Percentiles rank a stretch among this genome's conserved stretches.
Conservation (phyloP, 2,888 invertebrate species). For the Diplolepis rosae region DNA sequence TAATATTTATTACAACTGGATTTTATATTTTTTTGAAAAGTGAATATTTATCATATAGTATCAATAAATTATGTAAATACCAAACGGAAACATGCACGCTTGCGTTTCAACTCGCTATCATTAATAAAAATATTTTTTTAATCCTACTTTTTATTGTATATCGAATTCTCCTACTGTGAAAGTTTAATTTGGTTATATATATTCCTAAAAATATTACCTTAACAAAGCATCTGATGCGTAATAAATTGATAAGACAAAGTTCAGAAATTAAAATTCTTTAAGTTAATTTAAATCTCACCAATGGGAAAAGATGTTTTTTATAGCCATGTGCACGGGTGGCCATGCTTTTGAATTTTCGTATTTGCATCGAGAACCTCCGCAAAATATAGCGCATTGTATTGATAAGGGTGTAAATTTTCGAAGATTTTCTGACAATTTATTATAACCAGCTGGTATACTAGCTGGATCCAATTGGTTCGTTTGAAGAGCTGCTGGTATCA, state of each 20-base stretch:
- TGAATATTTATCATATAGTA: too few species aligned
- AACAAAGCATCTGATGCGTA: neutral
- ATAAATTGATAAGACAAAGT: neutral
- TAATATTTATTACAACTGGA: too few species aligned
- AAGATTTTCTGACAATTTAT: conserved; percentile 74
- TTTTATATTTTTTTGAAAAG: too few species aligned
- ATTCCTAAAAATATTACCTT: too few species aligned
- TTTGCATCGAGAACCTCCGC: conserved; percentile 87
- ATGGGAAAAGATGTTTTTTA: conserved; percentile 88
- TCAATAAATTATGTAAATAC: neutral
- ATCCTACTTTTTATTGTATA: too few species aligned
- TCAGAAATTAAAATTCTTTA: neutral
- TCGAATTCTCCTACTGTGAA: too few species aligned
- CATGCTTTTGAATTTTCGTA: conserved; percentile 83
- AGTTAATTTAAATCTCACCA: conserved; percentile 78
- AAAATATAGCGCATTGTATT: conserved; percentile 87
- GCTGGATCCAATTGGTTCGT: conserved; percentile 55
- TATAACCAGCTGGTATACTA: conserved; percentile 69
- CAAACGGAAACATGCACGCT: neutral
- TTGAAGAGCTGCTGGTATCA: conserved; percentile 68
- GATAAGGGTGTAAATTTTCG: conserved; percentile 81
- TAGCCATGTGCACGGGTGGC: conserved; percentile 79
- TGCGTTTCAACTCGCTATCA: neutral
- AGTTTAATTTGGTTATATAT: too few species aligned
- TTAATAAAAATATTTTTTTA: too few species aligned